Conservation (phyloP, 2,888 invertebrate species). For the Lomographa bimaculata region DNA sequence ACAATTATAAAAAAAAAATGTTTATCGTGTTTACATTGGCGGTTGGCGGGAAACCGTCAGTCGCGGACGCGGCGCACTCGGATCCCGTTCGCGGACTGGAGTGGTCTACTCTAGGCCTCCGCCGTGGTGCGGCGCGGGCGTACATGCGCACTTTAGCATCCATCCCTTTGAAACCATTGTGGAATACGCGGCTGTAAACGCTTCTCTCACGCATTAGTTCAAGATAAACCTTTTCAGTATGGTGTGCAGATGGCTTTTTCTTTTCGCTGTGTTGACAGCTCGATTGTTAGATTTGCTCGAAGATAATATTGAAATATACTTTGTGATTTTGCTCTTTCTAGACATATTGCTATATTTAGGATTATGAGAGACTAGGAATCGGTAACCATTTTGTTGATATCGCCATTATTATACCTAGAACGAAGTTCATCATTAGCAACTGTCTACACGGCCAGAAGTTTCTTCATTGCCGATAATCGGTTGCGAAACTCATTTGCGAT, state of each 20-base stretch:
- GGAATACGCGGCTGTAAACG: constrained; percentile 65
- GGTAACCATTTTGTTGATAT: too few relatives aligned
- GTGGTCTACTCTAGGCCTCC: constrained; percentile 45
- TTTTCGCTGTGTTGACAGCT: not conserved
- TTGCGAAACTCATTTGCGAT: too few relatives aligned
- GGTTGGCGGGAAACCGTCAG: constrained; percentile 37
- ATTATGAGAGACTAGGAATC: too few relatives aligned
- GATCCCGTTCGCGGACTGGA: constrained; percentile 61
- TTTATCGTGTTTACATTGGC: constrained; percentile 55
- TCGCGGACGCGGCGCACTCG: constrained; percentile 49
- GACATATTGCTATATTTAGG: too few relatives aligned
- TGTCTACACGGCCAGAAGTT: too few relatives aligned
- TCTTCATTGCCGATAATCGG: too few relatives aligned
- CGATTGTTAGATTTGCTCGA: too few relatives aligned
- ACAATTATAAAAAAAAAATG: constrained; percentile 34
- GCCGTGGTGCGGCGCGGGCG: constrained; percentile 56
- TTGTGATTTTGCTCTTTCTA: too few relatives aligned
- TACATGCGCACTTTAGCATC: constrained; percentile 72
- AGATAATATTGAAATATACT: too few relatives aligned
- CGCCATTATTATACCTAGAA: too few relatives aligned
- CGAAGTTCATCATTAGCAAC: too few relatives aligned
- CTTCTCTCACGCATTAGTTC: constrained; percentile 60
- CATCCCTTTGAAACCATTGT: constrained; percentile 65
- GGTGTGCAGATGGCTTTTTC: constrained; percentile 40
- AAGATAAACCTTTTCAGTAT: constrained; percentile 64